phyloP scores from a whole-genome alignment of 2,797 vertebrate genomes.

The Silurus lanzhouensis region DNA sequence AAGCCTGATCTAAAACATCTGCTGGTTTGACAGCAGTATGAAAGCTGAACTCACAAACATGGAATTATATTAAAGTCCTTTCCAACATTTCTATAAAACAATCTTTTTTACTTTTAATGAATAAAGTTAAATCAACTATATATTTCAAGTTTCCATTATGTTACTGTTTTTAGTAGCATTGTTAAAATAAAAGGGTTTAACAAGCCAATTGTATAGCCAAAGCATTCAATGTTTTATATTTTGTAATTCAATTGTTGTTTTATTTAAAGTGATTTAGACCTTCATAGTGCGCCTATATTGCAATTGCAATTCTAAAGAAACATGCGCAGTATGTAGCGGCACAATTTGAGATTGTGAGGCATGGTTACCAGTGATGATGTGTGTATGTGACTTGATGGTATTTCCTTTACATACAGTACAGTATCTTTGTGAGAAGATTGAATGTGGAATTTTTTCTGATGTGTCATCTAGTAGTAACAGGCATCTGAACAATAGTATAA shows the following conservation, averaged over 20 bases:
- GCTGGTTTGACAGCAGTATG: not conserved
- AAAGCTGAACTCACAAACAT: not conserved
- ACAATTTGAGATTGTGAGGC: not conserved
- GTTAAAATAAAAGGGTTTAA: not conserved
- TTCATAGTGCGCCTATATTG: not conserved
- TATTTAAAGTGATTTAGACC: not conserved
- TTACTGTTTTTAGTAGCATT: not conserved
- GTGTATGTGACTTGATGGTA: conserved; percentile 18
- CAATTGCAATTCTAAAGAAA: not conserved
- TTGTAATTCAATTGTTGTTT: not conserved
- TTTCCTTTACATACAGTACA: conserved; percentile 24
- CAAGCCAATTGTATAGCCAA: not conserved
- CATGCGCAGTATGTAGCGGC: not conserved
- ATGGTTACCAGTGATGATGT: conserved; percentile 12
- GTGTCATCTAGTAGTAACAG: conserved; percentile 41
- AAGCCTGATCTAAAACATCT: not conserved
- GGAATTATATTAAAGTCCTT: not conserved
- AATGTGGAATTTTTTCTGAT: conserved; percentile 37
- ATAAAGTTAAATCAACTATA: too few relatives aligned
- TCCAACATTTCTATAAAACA: not conserved
- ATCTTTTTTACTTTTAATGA: not conserved
- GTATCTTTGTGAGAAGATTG: conserved; percentile 16
- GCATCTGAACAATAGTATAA: conserved; percentile 43
- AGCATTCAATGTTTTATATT: not conserved
- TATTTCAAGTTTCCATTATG: not conserved